Percentiles rank a stretch among this genome's conserved stretches.
Conservation (phyloP, 2,797 vertebrate genomes). For the Gymnodraco acuticeps region DNA sequence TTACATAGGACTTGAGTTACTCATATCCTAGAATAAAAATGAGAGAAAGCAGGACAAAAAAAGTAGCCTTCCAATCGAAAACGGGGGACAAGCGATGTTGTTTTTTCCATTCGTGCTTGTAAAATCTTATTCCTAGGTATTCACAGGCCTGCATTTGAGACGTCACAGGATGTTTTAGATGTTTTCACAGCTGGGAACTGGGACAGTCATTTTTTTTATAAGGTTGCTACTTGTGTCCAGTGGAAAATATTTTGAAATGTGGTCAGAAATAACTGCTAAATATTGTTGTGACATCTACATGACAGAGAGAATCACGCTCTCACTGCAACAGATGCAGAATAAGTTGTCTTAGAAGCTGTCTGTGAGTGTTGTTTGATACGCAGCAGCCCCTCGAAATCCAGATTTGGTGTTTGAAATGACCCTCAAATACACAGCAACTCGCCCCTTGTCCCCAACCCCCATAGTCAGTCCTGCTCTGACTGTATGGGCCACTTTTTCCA, state of each 20-base stretch:
- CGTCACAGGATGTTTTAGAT: slow-evolving; percentile 29
- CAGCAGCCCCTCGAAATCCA: slow-evolving; percentile 50
- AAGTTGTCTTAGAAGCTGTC: slow-evolving; percentile 2
- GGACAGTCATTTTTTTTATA: neutral
- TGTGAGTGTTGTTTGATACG: slow-evolving; percentile 42
- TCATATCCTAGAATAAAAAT: neutral
- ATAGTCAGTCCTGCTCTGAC: slow-evolving; percentile 17
- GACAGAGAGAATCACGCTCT: slow-evolving; percentile 17
- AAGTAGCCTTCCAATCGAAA: neutral
- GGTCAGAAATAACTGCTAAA: slow-evolving; percentile 42
- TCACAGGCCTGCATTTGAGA: slow-evolving; percentile 12
- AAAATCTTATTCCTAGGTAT: neutral
- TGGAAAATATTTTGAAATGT: slow-evolving; percentile 29
- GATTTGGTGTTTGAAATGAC: slow-evolving; percentile 59
- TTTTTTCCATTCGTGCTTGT: neutral
- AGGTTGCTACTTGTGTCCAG: slow-evolving; percentile 7
- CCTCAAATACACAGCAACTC: slow-evolving; percentile 65
- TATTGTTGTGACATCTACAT: slow-evolving; percentile 19
- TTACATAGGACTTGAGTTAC: neutral
- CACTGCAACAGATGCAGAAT: slow-evolving; percentile 3
- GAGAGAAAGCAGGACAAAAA: neutral
- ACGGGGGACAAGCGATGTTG: neutral
- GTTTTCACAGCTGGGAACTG: slow-evolving; percentile 51
- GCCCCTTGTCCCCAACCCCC: slow-evolving; percentile 55
- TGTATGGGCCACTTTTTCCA: slow-evolving; percentile 61